Percentiles rank a stretch among this genome's conserved stretches.
These are phyloP conservation scores for Minunthozetes semirufus DNA, from an alignment of 2,888 invertebrate species.

Conservation along the genomic window DNA sequence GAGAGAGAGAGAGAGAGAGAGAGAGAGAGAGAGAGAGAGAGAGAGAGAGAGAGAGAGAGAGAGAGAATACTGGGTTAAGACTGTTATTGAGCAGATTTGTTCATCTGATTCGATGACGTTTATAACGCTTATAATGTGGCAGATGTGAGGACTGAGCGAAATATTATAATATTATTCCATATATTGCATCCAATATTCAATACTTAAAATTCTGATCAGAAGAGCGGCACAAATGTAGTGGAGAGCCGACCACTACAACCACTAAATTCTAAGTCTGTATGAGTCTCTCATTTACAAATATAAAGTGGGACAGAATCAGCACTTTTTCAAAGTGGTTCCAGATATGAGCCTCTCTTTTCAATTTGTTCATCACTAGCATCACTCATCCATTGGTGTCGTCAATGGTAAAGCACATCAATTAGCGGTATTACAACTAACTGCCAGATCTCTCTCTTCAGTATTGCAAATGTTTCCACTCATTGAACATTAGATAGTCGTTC, in stretches of 20 bases:
- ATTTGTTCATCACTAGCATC: not conserved
- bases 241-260: no score
- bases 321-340: not conserved
- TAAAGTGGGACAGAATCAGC: not conserved
- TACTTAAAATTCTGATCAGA: not conserved
- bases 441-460: not conserved
- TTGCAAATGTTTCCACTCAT: not conserved
- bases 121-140: slow-evolving; percentile 13
- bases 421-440: not conserved
- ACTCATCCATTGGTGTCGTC: not conserved
- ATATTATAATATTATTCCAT: not conserved
- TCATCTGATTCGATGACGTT: slow-evolving; percentile 3
- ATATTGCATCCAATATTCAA: not conserved
- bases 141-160: slow-evolving; percentile 2
- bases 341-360: slow-evolving; percentile 1
- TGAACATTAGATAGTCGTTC: not conserved
- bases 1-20: not conserved
- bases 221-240: not conserved
- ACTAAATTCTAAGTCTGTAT: not conserved
- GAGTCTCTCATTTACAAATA: not conserved
- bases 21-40: not conserved
- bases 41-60: not conserved
- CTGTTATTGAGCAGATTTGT: slow-evolving; percentile 1
- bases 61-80: not conserved
- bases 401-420: slow-evolving; percentile 10